Evolutionary conservation across 2,797 vertebrate species (phyloP).

Genomic region (Parauchenoglanis ngamensis): DNA sequence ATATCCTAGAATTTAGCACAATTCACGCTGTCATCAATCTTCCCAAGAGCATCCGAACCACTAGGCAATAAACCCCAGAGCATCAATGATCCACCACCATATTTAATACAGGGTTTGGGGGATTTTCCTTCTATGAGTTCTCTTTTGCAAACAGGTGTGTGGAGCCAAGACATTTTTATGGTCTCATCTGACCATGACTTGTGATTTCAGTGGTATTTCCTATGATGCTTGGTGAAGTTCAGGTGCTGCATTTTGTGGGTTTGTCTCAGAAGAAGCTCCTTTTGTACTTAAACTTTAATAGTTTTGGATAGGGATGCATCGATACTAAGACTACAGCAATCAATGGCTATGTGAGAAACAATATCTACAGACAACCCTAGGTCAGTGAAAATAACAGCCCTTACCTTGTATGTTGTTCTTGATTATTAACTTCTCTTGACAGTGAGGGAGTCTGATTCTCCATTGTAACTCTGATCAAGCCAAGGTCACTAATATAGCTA

Average conservation of each 20-base stretch:
- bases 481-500: neutral
- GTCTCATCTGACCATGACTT: neutral
- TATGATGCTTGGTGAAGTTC: neutral
- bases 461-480: neutral
- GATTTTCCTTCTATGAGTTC: neutral
- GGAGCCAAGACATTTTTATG: neutral
- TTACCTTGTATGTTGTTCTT: neutral
- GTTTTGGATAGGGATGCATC: neutral
- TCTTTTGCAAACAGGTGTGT: neutral
- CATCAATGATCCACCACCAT: neutral
- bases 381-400: neutral
- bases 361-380: neutral
- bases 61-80: constrained; percentile 10
- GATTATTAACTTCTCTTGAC: neutral
- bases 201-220: neutral
- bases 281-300: neutral
- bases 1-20: neutral
- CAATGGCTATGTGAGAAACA: neutral
- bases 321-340: neutral
- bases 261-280: neutral
- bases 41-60: neutral
- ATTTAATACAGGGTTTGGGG: neutral
- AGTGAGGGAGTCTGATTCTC: neutral
- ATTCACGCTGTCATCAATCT: neutral
- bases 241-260: neutral